Conservation (phyloP, 1,140 invertebrate species). For the Dreissena polymorpha region DNA sequence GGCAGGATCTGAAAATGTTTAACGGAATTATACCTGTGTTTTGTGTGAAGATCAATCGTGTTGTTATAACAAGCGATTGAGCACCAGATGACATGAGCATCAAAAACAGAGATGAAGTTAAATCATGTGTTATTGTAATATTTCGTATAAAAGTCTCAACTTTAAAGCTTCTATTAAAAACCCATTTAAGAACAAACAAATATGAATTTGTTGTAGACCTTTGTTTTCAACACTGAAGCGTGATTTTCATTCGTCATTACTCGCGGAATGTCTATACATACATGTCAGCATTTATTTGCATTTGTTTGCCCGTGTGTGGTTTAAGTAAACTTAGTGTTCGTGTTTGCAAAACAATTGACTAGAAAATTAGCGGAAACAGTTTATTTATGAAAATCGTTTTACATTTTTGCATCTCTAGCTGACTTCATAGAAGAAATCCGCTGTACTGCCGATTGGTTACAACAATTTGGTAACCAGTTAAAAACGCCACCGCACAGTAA, state of each 20-base stretch:
- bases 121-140: background rate
- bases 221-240: background rate
- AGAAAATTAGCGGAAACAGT: background rate
- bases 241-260: background rate
- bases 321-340: background rate
- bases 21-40: background rate
- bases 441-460: constrained; percentile 62
- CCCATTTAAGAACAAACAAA: too few relatives aligned
- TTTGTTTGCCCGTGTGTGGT: background rate
- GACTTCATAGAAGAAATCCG: constrained; percentile 54
- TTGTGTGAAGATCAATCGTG: background rate
- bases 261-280: background rate
- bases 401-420: constrained; percentile 52
- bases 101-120: background rate
- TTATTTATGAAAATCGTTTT: background rate
- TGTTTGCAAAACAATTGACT: background rate
- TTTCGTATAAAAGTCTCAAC: background rate
- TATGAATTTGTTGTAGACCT: background rate
- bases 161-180: background rate
- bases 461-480: constrained; percentile 62
- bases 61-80: background rate
- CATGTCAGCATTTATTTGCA: background rate
- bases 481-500: constrained; percentile 40
- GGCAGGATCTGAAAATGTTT: constrained; percentile 84
- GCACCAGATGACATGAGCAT: background rate